phyloP scores from a whole-genome alignment of 2,797 vertebrate genomes.

The Varecia variegata region DNA sequence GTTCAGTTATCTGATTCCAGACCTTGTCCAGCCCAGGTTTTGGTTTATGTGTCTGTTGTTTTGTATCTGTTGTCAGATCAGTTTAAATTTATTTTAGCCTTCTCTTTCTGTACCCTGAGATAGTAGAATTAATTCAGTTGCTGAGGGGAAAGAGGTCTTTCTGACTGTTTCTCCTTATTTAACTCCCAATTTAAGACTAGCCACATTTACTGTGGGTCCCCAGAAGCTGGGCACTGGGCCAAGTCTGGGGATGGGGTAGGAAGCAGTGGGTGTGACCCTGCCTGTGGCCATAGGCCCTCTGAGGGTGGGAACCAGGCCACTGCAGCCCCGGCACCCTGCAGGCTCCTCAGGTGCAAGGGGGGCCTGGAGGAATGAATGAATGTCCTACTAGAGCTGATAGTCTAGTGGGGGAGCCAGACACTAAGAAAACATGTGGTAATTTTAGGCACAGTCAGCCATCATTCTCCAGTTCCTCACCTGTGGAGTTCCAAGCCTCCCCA shows the following conservation, averaged over 20 bases:
- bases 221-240: not conserved
- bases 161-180: not conserved
- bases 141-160: not conserved
- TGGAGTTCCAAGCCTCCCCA: not conserved
- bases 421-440: not conserved
- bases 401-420: not conserved
- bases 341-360: not conserved
- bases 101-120: not conserved
- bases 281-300: not conserved
- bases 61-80: not conserved
- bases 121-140: constrained; percentile 19
- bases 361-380: not conserved
- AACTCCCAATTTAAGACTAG: not conserved
- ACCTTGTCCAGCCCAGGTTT: not conserved
- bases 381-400: not conserved
- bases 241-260: rapidly evolving
- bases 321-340: not conserved
- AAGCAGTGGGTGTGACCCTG: not conserved
- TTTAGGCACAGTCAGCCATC: not conserved
- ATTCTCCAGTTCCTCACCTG: not conserved
- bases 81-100: constrained; percentile 2
- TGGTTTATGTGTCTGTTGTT: not conserved
- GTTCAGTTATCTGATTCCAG: not conserved
- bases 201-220: not conserved
- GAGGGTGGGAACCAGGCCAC: not conserved